These are phyloP conservation scores for Acromyrmex charruanus DNA, from an alignment of 1,140 invertebrate genomes.

Conservation along the genomic window DNA sequence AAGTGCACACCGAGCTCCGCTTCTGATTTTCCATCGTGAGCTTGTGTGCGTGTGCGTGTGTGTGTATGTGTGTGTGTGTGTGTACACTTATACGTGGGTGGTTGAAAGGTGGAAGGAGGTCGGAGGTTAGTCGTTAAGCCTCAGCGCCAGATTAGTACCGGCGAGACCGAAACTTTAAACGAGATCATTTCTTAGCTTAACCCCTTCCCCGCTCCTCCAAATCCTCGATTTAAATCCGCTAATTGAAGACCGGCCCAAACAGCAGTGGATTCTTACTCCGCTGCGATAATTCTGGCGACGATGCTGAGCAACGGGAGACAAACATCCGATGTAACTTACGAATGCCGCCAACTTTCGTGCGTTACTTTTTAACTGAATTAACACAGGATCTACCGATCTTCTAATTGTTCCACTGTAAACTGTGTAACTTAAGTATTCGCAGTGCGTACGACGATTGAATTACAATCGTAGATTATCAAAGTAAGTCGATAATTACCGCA, in stretches of 20 bases:
- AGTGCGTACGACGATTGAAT: slow-evolving; percentile 11
- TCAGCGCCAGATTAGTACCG: slow-evolving; percentile 61
- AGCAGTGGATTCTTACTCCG: slow-evolving; percentile 56
- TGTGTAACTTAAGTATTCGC: not conserved
- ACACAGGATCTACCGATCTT: not conserved
- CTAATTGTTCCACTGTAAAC: slow-evolving; percentile 22
- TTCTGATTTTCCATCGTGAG: slow-evolving; percentile 55
- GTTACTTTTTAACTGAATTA: slow-evolving; percentile 55
- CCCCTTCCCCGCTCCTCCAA: slow-evolving; percentile 50
- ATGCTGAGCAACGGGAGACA: slow-evolving; percentile 17
- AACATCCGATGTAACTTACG: slow-evolving; percentile 45
- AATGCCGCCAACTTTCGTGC: slow-evolving; percentile 19
- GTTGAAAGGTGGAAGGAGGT: slow-evolving; percentile 43
- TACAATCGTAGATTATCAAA: not conserved
- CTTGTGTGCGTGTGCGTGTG: not conserved
- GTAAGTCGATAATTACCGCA: not conserved
- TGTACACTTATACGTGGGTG: slow-evolving; percentile 11
- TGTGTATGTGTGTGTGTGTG: not conserved
- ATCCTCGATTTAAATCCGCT: slow-evolving; percentile 73
- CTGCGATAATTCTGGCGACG: slow-evolving; percentile 62
- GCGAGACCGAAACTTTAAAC: slow-evolving; percentile 70
- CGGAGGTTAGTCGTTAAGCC: slow-evolving; percentile 65
- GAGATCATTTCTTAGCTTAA: slow-evolving; percentile 71
- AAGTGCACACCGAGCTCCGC: slow-evolving; percentile 44
- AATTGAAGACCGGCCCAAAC: slow-evolving; percentile 68